phyloP scores from a whole-genome alignment of 2,797 vertebrate genomes.

The Tachyglossus aculeatus region DNA sequence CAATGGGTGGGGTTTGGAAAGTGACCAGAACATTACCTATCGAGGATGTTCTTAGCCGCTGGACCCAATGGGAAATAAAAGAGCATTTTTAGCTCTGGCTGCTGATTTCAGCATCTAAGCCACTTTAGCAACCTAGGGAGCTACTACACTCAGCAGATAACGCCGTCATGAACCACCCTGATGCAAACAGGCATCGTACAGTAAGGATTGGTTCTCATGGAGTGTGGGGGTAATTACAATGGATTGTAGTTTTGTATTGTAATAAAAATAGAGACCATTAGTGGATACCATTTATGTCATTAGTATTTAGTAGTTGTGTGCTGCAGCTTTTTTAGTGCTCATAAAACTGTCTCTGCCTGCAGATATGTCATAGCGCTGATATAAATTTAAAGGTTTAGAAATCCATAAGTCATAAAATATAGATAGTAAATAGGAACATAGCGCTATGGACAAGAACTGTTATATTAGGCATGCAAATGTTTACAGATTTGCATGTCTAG shows the following conservation, averaged over 20 bases:
- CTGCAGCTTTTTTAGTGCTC: constrained; percentile 91
- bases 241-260: constrained; percentile 83
- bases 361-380: constrained; percentile 85
- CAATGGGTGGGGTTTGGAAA: too few species aligned
- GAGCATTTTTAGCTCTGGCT: constrained; percentile 5
- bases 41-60: too few species aligned
- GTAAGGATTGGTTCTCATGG: constrained; percentile 54
- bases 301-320: constrained; percentile 84
- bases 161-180: constrained; percentile 15
- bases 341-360: constrained; percentile 88
- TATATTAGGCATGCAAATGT: constrained; percentile 76
- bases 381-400: constrained; percentile 85
- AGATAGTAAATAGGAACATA: constrained; percentile 76
- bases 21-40: too few species aligned
- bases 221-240: constrained; percentile 83
- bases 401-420: constrained; percentile 91
- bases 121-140: constrained; percentile 12
- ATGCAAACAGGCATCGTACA: constrained; percentile 29
- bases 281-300: constrained; percentile 89
- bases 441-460: constrained; percentile 67
- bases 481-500: constrained; percentile 75
- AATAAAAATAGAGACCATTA: constrained; percentile 87
- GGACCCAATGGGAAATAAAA: too few species aligned
- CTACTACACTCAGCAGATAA: constrained; percentile 37
- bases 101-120: constrained; percentile 49